Percentiles rank a stretch among this genome's conserved stretches.
These are phyloP conservation scores for Marronus borbonicus DNA, from an alignment of 2,888 invertebrate species.

Conservation along the genomic window DNA sequence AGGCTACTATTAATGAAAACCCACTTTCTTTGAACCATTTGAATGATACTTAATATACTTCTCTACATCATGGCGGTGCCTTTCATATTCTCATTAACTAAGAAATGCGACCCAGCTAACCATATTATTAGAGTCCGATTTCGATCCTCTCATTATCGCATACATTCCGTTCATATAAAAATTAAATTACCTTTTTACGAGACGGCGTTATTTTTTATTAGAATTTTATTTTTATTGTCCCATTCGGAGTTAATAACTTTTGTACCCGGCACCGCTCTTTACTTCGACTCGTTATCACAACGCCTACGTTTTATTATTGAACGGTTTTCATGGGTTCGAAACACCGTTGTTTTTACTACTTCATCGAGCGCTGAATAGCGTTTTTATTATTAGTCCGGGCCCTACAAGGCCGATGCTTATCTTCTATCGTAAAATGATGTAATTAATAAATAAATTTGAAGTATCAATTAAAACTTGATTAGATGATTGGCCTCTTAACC, in stretches of 20 bases:
- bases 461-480: background rate
- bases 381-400: constrained; percentile 29
- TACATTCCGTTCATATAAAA: constrained; percentile 9
- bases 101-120: too few relatives aligned
- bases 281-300: constrained; percentile 35
- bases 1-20: too few relatives aligned
- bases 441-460: constrained; percentile 16
- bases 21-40: too few relatives aligned
- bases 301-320: constrained; percentile 39
- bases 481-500: background rate
- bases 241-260: constrained; percentile 44
- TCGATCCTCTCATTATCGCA: constrained; percentile 8
- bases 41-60: too few relatives aligned
- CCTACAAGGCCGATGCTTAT: constrained; percentile 17
- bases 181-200: constrained; percentile 35
- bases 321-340: constrained; percentile 35
- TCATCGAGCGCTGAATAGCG: constrained; percentile 14
- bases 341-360: constrained; percentile 40
- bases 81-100: too few relatives aligned
- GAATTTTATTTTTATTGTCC: constrained; percentile 32
- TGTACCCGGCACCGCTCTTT: constrained; percentile 4
- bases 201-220: constrained; percentile 33
- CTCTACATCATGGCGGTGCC: too few relatives aligned
- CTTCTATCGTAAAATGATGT: constrained; percentile 24
- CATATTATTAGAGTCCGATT: too few relatives aligned